These are phyloP conservation scores for Ceyx melanurus DNA, from an alignment of 2,113 vertebrate species.

Conservation along the genomic window DNA sequence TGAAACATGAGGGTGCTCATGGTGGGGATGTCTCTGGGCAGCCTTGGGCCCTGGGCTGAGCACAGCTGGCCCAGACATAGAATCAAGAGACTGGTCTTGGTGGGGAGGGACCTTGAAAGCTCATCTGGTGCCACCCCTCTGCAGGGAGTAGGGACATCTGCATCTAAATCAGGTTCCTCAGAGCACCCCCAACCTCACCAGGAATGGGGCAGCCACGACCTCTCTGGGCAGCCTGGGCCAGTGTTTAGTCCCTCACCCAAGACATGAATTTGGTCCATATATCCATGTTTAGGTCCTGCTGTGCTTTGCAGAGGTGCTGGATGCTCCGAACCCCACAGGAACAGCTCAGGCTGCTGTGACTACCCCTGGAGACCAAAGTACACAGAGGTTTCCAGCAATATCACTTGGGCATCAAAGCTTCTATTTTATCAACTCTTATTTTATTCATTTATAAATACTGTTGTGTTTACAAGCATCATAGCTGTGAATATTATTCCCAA, in stretches of 20 bases:
- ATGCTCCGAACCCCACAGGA: not conserved
- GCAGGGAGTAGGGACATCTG: not conserved
- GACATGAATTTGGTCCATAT: accelerated
- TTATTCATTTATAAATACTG: constrained; percentile 84
- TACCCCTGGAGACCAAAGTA: accelerated
- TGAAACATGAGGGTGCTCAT: accelerated
- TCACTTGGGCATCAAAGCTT: constrained; percentile 34
- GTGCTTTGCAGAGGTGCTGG: not conserved
- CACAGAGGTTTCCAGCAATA: accelerated
- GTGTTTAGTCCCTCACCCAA: not conserved
- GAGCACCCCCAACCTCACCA: not conserved
- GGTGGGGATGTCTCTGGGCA: not conserved
- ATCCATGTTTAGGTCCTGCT: not conserved
- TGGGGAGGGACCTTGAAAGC: not conserved
- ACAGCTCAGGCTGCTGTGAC: not conserved
- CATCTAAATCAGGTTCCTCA: not conserved
- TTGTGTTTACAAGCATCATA: constrained; percentile 82
- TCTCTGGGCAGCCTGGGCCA: not conserved
- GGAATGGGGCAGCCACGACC: not conserved
- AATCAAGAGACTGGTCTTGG: not conserved
- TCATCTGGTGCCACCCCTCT: too few species aligned
- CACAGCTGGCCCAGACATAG: not conserved
- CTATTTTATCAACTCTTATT: constrained; percentile 73
- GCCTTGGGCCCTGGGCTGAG: not conserved
- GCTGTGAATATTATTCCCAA: constrained; percentile 79